These are phyloP conservation scores for Oxygymnocypris stewartii DNA, from an alignment of 2,113 vertebrate genomes.

Conservation along the genomic window DNA sequence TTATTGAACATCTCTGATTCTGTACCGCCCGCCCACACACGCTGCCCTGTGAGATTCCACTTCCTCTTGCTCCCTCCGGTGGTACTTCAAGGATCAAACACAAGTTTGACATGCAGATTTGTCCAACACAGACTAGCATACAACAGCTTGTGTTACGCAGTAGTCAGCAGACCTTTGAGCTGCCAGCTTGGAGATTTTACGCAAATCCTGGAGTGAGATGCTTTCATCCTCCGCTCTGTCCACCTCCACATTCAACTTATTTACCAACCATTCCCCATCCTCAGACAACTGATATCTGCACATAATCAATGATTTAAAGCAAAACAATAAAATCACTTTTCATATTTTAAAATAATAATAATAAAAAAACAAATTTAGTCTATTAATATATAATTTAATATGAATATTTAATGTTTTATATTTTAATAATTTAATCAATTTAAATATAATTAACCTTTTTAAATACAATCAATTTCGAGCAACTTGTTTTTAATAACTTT, in stretches of 20 bases:
- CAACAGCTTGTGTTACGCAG: neutral
- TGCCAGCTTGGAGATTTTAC: slow-evolving; percentile 76
- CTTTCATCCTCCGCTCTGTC: slow-evolving; percentile 80
- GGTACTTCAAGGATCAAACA: slow-evolving; percentile 70
- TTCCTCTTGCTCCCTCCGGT: slow-evolving; percentile 63
- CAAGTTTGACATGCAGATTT: neutral
- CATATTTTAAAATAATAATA: neutral
- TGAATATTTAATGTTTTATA: no score
- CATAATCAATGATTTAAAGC: neutral
- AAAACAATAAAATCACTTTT: neutral
- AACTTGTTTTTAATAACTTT: no score
- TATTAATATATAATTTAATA: no score
- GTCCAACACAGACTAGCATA: neutral
- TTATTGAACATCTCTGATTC: slow-evolving; percentile 99
- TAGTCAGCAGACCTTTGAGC: slow-evolving; percentile 71
- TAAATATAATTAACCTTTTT: no score
- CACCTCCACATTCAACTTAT: slow-evolving; percentile 76
- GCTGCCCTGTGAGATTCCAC: slow-evolving; percentile 81
- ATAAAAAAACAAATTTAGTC: neutral
- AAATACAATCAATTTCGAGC: no score
- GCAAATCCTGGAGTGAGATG: slow-evolving; percentile 80
- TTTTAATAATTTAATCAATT: no score
- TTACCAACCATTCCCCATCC: slow-evolving; percentile 89
- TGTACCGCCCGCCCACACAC: slow-evolving; percentile 87
- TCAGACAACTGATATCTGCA: slow-evolving; percentile 85